These are phyloP conservation scores for Pantala flavescens DNA, from an alignment of 1,140 invertebrate genomes.

Conservation along the genomic window DNA sequence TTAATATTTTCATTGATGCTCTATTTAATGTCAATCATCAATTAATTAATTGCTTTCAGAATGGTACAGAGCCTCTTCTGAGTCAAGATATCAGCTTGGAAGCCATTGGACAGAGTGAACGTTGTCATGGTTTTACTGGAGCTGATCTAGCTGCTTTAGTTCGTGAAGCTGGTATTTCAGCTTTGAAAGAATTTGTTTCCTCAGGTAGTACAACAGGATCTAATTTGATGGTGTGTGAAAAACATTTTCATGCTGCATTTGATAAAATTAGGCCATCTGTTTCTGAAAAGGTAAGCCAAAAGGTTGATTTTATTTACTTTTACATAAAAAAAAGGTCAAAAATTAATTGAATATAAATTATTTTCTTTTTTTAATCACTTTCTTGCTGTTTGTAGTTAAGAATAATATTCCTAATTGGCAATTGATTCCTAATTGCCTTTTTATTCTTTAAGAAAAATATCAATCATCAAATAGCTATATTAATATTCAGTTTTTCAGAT, in stretches of 20 bases:
- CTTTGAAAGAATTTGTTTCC: slow-evolving; percentile 55
- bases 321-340: neutral
- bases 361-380: too few relatives aligned
- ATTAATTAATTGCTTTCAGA: slow-evolving; percentile 33
- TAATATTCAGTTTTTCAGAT: too few relatives aligned
- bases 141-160: slow-evolving; percentile 85
- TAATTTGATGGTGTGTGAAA: slow-evolving; percentile 29
- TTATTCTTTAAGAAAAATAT: too few relatives aligned
- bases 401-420: too few relatives aligned
- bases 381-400: too few relatives aligned
- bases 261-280: slow-evolving; percentile 71
- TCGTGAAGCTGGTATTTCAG: slow-evolving; percentile 66
- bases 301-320: neutral
- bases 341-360: too few relatives aligned
- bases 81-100: slow-evolving; percentile 66
- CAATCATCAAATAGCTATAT: too few relatives aligned
- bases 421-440: too few relatives aligned
- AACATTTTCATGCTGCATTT: slow-evolving; percentile 54
- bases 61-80: slow-evolving; percentile 64
- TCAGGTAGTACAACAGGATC: slow-evolving; percentile 24
- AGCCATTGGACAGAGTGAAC: slow-evolving; percentile 47
- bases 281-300: slow-evolving; percentile 48
- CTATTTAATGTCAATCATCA: neutral
- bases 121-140: slow-evolving; percentile 75
- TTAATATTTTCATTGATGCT: too few relatives aligned